Conservation (phyloP, 2,888 invertebrate species). For the Parnassius mnemosyne region DNA sequence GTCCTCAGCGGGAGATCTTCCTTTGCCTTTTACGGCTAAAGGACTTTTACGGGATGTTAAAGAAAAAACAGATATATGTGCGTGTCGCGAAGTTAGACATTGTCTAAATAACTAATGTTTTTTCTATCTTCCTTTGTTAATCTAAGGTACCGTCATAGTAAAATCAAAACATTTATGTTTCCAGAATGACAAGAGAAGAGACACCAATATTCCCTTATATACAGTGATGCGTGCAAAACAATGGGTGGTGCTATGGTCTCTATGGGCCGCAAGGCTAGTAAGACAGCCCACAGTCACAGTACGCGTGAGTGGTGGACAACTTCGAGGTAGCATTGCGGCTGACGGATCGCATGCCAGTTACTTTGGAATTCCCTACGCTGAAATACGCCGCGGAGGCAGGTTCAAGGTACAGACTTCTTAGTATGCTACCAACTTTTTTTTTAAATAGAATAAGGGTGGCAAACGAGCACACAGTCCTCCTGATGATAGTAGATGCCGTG, state of each 20-base stretch:
- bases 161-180: not conserved
- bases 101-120: too few species aligned
- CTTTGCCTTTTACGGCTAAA: too few species aligned
- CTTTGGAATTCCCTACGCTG: conserved; percentile 61
- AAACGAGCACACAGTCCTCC: too few species aligned
- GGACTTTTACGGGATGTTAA: too few species aligned
- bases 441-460: too few species aligned
- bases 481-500: too few species aligned
- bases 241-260: conserved; percentile 58
- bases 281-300: conserved; percentile 54
- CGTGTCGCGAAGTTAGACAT: too few species aligned
- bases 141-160: too few species aligned
- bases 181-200: not conserved
- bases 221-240: conserved; percentile 32
- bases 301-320: conserved; percentile 44
- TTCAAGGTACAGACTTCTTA: conserved; percentile 51
- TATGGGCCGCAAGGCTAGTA: conserved; percentile 55
- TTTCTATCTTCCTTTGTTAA: too few species aligned
- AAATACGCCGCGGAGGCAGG: conserved; percentile 35
- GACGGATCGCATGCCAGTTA: conserved; percentile 54
- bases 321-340: conserved; percentile 48
- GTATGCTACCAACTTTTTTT: too few species aligned
- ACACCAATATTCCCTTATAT: not conserved
- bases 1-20: too few species aligned
- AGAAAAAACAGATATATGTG: too few species aligned